Evolutionary conservation across 2,888 invertebrate species (phyloP).

Genomic region (Drosophila greeni): DNA sequence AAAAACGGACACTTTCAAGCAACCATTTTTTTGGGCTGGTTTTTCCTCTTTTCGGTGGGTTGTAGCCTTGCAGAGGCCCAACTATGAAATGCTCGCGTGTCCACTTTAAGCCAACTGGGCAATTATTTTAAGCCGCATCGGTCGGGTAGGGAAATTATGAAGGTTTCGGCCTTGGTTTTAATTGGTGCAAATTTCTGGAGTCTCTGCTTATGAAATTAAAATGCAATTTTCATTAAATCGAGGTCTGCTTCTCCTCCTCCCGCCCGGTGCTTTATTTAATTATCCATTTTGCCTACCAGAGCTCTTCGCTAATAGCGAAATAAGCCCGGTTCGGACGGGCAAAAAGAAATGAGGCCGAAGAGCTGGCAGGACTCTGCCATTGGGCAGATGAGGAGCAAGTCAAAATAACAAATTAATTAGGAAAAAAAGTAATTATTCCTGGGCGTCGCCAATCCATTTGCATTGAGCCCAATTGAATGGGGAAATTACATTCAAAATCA

Average conservation of each 20-base stretch:
- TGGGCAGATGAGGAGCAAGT: constrained; percentile 52
- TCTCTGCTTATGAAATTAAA: constrained; percentile 72
- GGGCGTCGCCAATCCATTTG: constrained; percentile 34
- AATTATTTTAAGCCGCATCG: constrained; percentile 74
- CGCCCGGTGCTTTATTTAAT: constrained; percentile 55
- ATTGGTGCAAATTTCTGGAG: constrained; percentile 30
- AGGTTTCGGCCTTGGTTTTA: constrained; percentile 68
- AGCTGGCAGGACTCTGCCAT: constrained; percentile 28
- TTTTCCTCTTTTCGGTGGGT: constrained; percentile 14
- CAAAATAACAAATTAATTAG: constrained; percentile 78
- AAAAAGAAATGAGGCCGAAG: constrained; percentile 38
- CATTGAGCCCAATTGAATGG: constrained; percentile 45
- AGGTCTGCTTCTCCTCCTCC: constrained; percentile 17
- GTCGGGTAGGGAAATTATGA: constrained; percentile 75
- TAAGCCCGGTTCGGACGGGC: constrained; percentile 43
- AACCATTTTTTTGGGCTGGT: constrained; percentile 48
- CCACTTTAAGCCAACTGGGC: constrained; percentile 72
- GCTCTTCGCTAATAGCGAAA: constrained; percentile 53
- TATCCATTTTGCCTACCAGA: constrained; percentile 57
- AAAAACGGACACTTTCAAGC: constrained; percentile 53
- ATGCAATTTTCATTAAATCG: constrained; percentile 65
- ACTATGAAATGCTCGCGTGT: constrained; percentile 47
- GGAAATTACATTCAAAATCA: constrained; percentile 47
- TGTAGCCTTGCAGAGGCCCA: constrained; percentile 9
- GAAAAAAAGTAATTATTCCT: constrained; percentile 76